Evolutionary conservation across 2,113 vertebrate species (phyloP), one percentile per base, ranked within the genome.

Genomic region (Glaucomys volans): DNA sequence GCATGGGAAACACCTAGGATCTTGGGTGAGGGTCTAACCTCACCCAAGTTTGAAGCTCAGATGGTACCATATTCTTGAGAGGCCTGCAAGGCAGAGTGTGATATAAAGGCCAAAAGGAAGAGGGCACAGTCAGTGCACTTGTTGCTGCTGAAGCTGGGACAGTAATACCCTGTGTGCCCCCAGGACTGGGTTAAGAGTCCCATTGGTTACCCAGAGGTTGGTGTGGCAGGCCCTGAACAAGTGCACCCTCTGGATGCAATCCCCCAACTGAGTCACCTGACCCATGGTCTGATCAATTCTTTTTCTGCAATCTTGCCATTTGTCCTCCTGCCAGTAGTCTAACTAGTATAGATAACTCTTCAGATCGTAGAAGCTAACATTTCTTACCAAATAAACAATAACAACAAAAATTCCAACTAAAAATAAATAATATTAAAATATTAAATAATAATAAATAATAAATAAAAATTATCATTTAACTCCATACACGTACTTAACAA

Each of bases 401-500:
- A 7, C 28, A 35, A 32, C 59, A 52, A 67, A 42, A 35, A 10
- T 76, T 95, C 40, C 20, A 80, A 85, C 4, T 8, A 17, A 72
- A 95, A 95, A 50, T 52, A 76, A n/a, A n/a, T n/a, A n/a, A n/a
- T n/a, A n/a, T n/a, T n/a, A n/a, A n/a, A n/a, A n/a, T n/a, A n/a
- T n/a, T n/a, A n/a, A n/a, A n/a, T n/a, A n/a, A n/a, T n/a, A n/a
- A n/a, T n/a, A n/a, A n/a, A 42, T 42, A 77, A 59, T 83, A 85
- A 74, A 64, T 75, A 57, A 67, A 85, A 95, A 90, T 37, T 35
- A 80, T 94, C 89, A 81, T 88, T 97, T 95, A 97, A 97, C 93
- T 82, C 87, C 52, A 64, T 26, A 54, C 42, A 86, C 50, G 67
- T 95, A 97, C 95, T 97, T 91, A 44, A 69, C 17, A 84, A 96